phyloP scores from a whole-genome alignment of 1,140 invertebrate species.

The Drosophila erecta region DNA sequence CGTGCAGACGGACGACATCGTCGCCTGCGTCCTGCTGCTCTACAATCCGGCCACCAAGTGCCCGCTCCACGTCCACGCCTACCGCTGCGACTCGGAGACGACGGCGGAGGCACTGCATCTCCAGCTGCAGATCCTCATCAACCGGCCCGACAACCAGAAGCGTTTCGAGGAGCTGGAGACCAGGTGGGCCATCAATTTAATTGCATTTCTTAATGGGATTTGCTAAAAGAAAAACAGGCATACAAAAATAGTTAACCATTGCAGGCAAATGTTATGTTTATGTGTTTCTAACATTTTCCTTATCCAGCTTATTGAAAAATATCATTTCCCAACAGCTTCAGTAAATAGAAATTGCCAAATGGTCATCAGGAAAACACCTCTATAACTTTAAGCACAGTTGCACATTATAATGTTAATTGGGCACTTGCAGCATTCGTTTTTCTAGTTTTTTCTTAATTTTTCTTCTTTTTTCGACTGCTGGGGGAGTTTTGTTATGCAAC shows the following conservation, averaged over 20 bases:
- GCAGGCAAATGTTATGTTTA: no score
- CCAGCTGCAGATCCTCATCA: constrained; percentile 93
- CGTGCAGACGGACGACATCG: constrained; percentile 93
- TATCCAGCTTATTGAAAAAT: not conserved
- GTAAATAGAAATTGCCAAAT: no score
- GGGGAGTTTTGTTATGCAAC: constrained; percentile 29
- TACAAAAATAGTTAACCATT: not conserved
- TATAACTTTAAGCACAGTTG: not conserved
- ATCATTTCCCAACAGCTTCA: not conserved
- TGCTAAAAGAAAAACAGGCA: no score
- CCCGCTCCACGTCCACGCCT: constrained; percentile 96
- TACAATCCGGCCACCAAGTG: constrained; percentile 96
- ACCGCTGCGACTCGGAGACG: constrained; percentile 96
- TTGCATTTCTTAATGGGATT: no score
- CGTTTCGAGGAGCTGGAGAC: constrained; percentile 93
- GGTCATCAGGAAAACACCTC: not conserved
- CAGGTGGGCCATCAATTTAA: constrained; percentile 47
- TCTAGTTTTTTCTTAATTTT: no score
- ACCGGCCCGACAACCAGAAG: constrained; percentile 93
- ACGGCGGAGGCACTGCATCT: constrained; percentile 94
- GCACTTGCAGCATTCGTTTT: not conserved
- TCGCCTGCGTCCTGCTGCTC: constrained; percentile 94
- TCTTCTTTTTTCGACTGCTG: constrained; percentile 9
- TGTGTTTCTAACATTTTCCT: no score
- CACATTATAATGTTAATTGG: constrained; percentile 4